Evolutionary conservation across 2,113 vertebrate species (phyloP), one percentile per base, ranked within the genome.

Genomic region (Nipponia nippon): DNA sequence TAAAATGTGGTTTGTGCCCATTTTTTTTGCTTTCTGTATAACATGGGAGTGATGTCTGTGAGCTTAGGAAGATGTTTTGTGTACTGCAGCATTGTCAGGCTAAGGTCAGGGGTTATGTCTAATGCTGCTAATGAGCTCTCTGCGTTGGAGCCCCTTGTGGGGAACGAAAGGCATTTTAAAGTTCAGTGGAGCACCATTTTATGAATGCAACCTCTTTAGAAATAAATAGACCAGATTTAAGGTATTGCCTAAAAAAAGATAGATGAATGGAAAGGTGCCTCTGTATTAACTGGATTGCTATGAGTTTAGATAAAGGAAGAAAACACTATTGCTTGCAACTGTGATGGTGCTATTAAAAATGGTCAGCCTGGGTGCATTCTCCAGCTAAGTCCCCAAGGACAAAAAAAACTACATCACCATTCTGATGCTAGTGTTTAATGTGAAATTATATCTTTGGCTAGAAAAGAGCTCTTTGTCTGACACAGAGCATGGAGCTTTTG

Each of bases 401-500:
- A 77, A 91, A 92, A 88, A 80, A 80, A 78, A 9, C 9, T 36
- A 20, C 55, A 87, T 80, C 66, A 73, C 2, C 0, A 1, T 56
- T 87, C 73, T 53, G 66, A 55, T 58, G 62, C 8, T 92, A 32
- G 8, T 62, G 36, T 93, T 94, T 80, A 89, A 94, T 50, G 17
- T 62, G 61, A 95, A 95, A 96, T 95, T 85, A 69, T 82, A 79
- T 38, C 83, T 96, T 85, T 83, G 72, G 11, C 80, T 95, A 58
- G 56, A 87, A 93, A 95, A 78, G 69, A 65, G 15, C 66, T 92
- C 72, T 81, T 93, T 94, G 77, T 82, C 83, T 87, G 69, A 92
- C 72, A 89, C 29, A 79, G 56, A 96, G 34, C 53, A 88, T 25
- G n/a, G 77, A 82, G 79, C 78, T 96, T 96, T 94, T 96, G 94